phyloP scores from a whole-genome alignment of 2,888 invertebrate species.

The Strigamia maritima region DNA sequence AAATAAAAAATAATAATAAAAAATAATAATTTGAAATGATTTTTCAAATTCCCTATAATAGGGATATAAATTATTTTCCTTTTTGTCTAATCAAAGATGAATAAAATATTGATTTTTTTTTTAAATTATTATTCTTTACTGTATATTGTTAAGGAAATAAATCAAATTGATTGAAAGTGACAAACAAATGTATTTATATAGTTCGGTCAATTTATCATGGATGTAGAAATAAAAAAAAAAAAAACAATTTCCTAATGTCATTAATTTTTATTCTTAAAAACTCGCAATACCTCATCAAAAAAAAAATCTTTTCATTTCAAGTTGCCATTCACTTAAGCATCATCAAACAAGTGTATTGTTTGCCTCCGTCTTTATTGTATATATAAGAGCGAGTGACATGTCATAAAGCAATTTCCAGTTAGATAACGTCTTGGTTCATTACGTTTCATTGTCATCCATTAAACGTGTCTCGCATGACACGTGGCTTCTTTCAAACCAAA shows the following conservation, averaged over 20 bases:
- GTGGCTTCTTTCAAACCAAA: neutral
- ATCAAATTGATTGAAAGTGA: neutral
- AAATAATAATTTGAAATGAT: neutral
- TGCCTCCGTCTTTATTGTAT: neutral
- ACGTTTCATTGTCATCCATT: conserved; percentile 4
- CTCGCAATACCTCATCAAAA: too few relatives aligned
- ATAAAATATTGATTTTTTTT: neutral
- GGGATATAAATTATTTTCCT: neutral
- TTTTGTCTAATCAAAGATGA: neutral
- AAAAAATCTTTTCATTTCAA: neutral
- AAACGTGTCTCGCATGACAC: neutral
- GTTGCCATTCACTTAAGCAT: neutral
- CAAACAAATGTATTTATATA: neutral
- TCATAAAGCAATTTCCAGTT: conserved; percentile 27
- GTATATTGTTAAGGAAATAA: neutral
- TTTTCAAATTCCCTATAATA: neutral
- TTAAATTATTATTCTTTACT: too few relatives aligned
- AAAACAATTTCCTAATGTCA: too few relatives aligned
- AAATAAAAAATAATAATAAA: neutral
- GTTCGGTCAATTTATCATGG: too few relatives aligned
- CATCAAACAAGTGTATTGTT: neutral
- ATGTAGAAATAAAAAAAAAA: neutral
- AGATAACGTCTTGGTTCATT: conserved; percentile 33
- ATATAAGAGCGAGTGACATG: neutral
- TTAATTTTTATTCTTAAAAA: too few relatives aligned